A percentile compares a stretch with the other conserved stretches of the same genome.
phyloP scores from a whole-genome alignment of 2,113 vertebrate genomes.

The Sturnus vulgaris region DNA sequence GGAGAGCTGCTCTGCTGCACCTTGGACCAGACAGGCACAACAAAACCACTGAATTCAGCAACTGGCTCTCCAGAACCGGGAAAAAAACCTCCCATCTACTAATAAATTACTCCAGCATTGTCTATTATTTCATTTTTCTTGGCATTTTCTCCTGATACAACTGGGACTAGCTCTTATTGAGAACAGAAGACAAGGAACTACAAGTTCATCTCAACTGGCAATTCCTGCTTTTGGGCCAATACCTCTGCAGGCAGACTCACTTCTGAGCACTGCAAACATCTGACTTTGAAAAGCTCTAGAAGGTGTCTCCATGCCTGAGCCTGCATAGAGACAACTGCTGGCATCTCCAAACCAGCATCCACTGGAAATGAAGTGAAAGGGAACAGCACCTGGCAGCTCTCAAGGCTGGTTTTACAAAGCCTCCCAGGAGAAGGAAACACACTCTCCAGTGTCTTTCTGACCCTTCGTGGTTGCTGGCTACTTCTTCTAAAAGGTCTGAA shows the following conservation, averaged over 20 bases:
- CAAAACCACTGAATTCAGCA: not conserved
- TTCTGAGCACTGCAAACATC: not conserved
- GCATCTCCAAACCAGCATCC: not conserved
- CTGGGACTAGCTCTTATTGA: not conserved
- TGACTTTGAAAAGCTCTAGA: not conserved
- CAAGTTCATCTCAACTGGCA: not conserved
- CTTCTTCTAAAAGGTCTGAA: constrained; percentile 11
- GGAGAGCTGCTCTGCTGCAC: not conserved
- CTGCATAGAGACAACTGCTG: not conserved
- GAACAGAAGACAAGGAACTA: not conserved
- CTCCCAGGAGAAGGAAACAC: not conserved
- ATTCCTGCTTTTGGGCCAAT: not conserved
- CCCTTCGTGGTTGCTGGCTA: constrained; percentile 29
- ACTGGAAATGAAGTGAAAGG: not conserved
- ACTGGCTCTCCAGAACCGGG: not conserved
- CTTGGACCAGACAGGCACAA: not conserved
- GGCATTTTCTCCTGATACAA: not conserved
- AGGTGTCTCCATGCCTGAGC: not conserved
- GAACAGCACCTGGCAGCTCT: not conserved
- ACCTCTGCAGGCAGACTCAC: not conserved
- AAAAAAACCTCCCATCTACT: not conserved
- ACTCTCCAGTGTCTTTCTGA: not conserved
- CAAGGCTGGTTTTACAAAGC: not conserved
- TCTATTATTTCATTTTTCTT: constrained; percentile 46
- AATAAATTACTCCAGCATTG: not conserved